Percentiles rank a stretch among this genome's conserved stretches.
Evolutionary conservation across 35 echinoderm and acorn worm genomes (phyloP).

Genomic region (Ptychodera flava): DNA sequence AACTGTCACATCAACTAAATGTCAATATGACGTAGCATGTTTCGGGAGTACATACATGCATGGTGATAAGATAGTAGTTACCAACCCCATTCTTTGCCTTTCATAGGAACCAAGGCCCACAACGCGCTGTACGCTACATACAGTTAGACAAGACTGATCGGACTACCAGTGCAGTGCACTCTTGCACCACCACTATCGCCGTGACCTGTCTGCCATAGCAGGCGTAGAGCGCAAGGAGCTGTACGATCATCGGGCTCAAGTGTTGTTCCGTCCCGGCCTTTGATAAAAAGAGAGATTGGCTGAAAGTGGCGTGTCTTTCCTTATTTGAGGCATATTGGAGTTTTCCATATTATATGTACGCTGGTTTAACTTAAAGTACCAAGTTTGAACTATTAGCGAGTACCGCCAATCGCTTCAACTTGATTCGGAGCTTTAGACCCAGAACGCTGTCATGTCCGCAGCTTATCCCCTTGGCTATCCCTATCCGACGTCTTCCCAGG

Average conservation of each 20-base stretch:
- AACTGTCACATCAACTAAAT: not conserved
- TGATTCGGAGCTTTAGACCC: not conserved
- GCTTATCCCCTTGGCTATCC: constrained; percentile 58
- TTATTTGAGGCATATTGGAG: too few relatives aligned
- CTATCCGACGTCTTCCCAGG: constrained; percentile 66
- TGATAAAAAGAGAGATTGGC: too few relatives aligned
- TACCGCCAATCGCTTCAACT: not conserved
- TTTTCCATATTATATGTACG: too few relatives aligned
- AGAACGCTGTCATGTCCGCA: constrained; percentile 33
- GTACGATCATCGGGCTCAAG: too few relatives aligned
- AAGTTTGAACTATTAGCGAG: not conserved
- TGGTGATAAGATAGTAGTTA: constrained; percentile 1
- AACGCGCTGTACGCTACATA: not conserved
- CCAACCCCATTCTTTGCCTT: not conserved
- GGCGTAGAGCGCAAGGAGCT: too few relatives aligned
- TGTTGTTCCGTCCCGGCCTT: too few relatives aligned
- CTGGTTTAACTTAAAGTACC: too few relatives aligned
- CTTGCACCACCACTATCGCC: not conserved
- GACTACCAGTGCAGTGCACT: not conserved
- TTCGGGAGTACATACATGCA: not conserved
- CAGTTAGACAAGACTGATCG: not conserved
- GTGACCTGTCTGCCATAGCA: too few relatives aligned
- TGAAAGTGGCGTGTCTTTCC: too few relatives aligned
- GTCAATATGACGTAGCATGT: not conserved
- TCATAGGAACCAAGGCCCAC: not conserved